Evolutionary conservation across 2,113 vertebrate species (phyloP).

Genomic region (Dasyprocta punctata): DNA sequence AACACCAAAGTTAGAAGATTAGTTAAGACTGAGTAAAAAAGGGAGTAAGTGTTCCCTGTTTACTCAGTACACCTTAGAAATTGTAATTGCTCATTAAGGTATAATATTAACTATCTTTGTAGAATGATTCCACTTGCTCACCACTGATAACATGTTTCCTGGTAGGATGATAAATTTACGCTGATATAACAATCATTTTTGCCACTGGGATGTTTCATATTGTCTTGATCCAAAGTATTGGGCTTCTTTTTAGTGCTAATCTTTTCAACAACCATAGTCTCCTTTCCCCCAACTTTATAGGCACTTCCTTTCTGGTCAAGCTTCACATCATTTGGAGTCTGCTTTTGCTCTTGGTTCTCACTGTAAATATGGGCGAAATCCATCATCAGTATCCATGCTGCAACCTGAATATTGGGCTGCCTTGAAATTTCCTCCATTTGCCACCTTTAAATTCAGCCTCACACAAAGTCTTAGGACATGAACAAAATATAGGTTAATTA

Average conservation of each 20-base stretch:
- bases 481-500: not conserved
- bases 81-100: conserved; percentile 1
- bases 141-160: not conserved
- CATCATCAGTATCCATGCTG: not conserved
- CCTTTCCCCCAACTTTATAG: not conserved
- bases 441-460: not conserved
- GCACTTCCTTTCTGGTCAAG: not conserved
- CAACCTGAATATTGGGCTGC: not conserved
- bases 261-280: not conserved
- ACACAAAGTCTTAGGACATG: not conserved
- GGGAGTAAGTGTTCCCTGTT: not conserved
- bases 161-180: not conserved
- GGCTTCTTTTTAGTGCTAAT: not conserved
- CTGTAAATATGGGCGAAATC: not conserved
- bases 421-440: not conserved
- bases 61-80: not conserved
- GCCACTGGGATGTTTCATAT: not conserved
- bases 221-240: not conserved
- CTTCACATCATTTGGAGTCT: not conserved
- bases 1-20: conserved; percentile 1
- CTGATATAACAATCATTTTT: not conserved
- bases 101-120: not conserved
- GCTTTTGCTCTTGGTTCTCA: not conserved
- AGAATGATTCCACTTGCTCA: not conserved
- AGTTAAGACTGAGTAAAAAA: not conserved